Evolutionary conservation across 2,888 invertebrate species (phyloP), one percentile per base, ranked within the genome.

Genomic region (Campoplex nolae): DNA sequence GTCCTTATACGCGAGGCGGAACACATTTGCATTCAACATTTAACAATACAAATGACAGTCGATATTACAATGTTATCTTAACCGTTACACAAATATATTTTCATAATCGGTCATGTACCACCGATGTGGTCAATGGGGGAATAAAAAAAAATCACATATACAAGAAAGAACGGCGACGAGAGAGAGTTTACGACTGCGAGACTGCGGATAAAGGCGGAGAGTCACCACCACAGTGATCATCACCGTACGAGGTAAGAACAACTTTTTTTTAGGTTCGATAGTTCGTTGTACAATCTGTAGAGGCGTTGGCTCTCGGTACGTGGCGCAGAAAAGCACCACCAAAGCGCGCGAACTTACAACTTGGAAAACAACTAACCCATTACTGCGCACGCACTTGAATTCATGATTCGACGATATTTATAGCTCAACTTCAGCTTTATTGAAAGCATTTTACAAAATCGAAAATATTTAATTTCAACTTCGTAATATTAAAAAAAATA

Each of bases 21-120:
- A 87, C 77, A 82, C 84, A 84, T 82, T 84, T 82, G 84, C 82
- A 82, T 84, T 81, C 67, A 82, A 78, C 62, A 74, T 70, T 38
- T 78, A 81, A 78, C 74, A 70, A 78, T 78, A 78, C 84, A 71
- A 84, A 62, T 84, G 81, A 82, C 84, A 78, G 81, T 87, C 84
- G 81, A 70, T 81, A 70, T 87, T 84, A 81, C 78, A 87, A 82
- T 75, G 68, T 71, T 28, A 35, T 45, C 38, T 32, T 75, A 78
- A 78, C 56, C 81, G 70, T 87, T 71, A 45, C 42, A 74, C 75
- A 76, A 38, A 71, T 80, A 54, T 76, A 70, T 82, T 75, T 75
- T 87, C 78, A 84, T 75, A 77, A 78, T 78, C 77, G 62, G 32
- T 70, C 75, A 70, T 84, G 81, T 81, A 73, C 58, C 73, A 86